Base-by-base conservation (phyloP, 2,113 vertebrate species). In the Pungitius pungitius region DNA sequence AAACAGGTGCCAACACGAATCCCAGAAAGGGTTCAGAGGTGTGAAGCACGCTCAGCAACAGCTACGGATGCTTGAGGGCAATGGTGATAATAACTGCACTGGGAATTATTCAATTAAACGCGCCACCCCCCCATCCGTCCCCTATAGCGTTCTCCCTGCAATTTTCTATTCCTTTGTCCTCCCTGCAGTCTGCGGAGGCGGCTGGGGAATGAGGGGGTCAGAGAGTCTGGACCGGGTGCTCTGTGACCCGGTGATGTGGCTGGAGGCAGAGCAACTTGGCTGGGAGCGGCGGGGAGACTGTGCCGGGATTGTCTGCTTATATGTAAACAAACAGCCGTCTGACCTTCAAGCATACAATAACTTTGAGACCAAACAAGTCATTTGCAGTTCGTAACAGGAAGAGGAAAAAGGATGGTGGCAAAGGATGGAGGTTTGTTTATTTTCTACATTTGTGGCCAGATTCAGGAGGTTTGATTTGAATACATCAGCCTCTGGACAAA, bases 91-190 rank as follows among this genome's bases (percentile, higher is more conserved):
- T 82, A 89, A 88, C 77, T 58, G 86, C 75, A 78, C 81, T 56
- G 78, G 80, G 88, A 91, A 80, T 92, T 88, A 91, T 91, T 93
- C 89, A 93, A 90, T 92, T 92, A 91, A 92, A 88, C 51, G 68
- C n/a, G n/a, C 26, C 81, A 73, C 79, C 56, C 69, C 22, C 80
- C 75, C 80, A 80, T 90, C 77, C 83, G 57, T 73, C 60, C 75
- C 73, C 82, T 26, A 55, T 4, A 43, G 72, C 75, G 24, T 24
- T 51, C 73, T 73, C 81, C 68, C 84, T 69, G 22, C 69, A 67
- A 69, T 61, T 26, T 73, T 51, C 61, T 77, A 61, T 58, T 3
- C 72, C 78, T 73, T 64, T 77, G 75, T 80, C 76, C 69, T 82
- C 66, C 45, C 57, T 26, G 52, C 55, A 59, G 75, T 43, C 78